These are phyloP conservation scores for Aldabrachelys gigantea DNA, from an alignment of 2,113 vertebrate genomes.

Conservation along the genomic window DNA sequence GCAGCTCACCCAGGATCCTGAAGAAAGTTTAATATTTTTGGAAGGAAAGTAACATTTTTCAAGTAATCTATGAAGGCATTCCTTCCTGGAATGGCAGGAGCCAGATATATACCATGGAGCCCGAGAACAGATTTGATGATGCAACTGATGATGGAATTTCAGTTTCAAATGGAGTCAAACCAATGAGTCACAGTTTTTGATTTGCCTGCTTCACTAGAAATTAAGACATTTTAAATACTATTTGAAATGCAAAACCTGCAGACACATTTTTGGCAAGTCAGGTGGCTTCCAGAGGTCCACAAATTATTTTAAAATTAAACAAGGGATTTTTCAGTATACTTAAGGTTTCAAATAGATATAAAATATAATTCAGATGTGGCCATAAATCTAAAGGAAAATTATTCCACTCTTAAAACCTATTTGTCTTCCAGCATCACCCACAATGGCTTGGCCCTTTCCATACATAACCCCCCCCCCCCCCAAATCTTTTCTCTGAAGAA, in stretches of 20 bases:
- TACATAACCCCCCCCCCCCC: not conserved
- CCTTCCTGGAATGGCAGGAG: not conserved
- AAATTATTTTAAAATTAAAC: not conserved
- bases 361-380: not conserved
- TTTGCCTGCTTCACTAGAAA: not conserved
- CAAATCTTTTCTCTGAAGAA: not conserved
- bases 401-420: not conserved
- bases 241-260: not conserved
- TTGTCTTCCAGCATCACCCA: not conserved
- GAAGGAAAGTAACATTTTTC: not conserved
- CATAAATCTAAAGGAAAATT: not conserved
- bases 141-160: not conserved
- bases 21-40: not conserved
- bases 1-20: not conserved
- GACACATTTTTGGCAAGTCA: not conserved
- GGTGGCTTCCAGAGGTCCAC: not conserved
- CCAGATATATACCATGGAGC: not conserved
- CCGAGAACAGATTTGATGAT: not conserved
- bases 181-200: not conserved
- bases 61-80: not conserved
- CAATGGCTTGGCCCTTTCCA: not conserved
- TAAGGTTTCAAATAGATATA: accelerated
- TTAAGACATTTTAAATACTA: conserved; percentile 9
- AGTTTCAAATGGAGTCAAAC: not conserved
- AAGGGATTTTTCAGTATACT: not conserved